Conservation (phyloP, 2,888 invertebrate species). For the Pristionchus exspectatus region DNA sequence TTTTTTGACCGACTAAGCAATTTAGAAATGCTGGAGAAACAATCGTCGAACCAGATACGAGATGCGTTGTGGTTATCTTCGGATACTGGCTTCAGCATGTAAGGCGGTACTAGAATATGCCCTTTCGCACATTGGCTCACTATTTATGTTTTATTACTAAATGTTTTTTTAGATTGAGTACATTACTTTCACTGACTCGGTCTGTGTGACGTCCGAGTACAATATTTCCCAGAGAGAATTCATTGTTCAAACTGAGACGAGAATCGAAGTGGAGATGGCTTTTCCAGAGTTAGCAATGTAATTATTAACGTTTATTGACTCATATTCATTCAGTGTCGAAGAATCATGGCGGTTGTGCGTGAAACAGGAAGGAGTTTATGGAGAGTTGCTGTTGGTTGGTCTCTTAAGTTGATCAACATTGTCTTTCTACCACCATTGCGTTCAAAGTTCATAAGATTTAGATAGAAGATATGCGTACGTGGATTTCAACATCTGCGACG, state of each 20-base stretch:
- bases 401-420: neutral
- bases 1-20: neutral
- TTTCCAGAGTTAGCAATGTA: slow-evolving; percentile 68
- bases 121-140: neutral
- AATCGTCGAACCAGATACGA: slow-evolving; percentile 67
- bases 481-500: slow-evolving; percentile 66
- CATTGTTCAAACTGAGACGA: slow-evolving; percentile 72
- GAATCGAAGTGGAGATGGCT: slow-evolving; percentile 70
- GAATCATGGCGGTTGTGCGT: slow-evolving; percentile 70
- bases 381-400: slow-evolving; percentile 66
- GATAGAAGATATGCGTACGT: slow-evolving; percentile 71
- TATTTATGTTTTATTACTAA: neutral
- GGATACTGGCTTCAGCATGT: slow-evolving; percentile 68
- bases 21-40: slow-evolving; percentile 66
- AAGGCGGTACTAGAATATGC: neutral
- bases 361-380: slow-evolving; percentile 61
- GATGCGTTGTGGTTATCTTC: slow-evolving; percentile 66
- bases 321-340: slow-evolving; percentile 61
- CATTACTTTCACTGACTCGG: slow-evolving; percentile 67
- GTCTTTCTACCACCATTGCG: too few relatives aligned
- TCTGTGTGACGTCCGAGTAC: slow-evolving; percentile 68
- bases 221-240: slow-evolving; percentile 68
- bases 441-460: neutral
- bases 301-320: neutral
- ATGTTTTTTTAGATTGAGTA: slow-evolving; percentile 66